Conservation (phyloP, 2,888 invertebrate species). For the Acheta domesticus region DNA sequence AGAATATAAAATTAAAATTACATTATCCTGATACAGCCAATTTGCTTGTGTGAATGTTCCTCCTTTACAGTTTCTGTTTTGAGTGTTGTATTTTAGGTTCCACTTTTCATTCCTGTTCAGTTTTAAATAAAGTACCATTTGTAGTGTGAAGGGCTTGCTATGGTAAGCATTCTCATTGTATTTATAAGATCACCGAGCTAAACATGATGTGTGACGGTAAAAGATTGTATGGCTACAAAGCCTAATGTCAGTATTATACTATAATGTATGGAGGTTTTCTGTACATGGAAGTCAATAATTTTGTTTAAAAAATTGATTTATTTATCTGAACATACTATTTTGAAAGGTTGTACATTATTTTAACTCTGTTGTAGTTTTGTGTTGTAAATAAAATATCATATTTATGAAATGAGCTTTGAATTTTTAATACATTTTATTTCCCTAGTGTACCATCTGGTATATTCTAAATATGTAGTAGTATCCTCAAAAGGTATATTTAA, state of each 20-base stretch:
- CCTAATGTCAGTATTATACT: constrained; percentile 10
- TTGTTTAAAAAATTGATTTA: neutral
- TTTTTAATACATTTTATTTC: no score
- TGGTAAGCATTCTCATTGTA: neutral
- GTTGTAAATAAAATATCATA: neutral
- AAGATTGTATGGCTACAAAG: neutral
- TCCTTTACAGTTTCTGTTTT: neutral
- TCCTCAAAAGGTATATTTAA: no score
- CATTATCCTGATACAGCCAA: neutral
- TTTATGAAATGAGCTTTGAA: neutral
- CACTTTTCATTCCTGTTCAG: neutral
- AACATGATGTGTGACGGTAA: neutral
- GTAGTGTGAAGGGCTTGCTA: neutral
- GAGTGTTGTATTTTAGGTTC: neutral
- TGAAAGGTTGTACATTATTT: constrained; percentile 2
- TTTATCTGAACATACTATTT: neutral
- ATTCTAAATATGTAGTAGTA: no score
- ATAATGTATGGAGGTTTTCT: neutral
- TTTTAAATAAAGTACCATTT: neutral
- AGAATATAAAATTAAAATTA: neutral
- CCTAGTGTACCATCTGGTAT: no score
- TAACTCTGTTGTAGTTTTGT: neutral
- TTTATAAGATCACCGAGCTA: neutral
- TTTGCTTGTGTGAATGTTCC: neutral
- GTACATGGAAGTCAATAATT: neutral